Conservation (phyloP, 2,113 vertebrate genomes). For the Maccullochella peelii region DNA sequence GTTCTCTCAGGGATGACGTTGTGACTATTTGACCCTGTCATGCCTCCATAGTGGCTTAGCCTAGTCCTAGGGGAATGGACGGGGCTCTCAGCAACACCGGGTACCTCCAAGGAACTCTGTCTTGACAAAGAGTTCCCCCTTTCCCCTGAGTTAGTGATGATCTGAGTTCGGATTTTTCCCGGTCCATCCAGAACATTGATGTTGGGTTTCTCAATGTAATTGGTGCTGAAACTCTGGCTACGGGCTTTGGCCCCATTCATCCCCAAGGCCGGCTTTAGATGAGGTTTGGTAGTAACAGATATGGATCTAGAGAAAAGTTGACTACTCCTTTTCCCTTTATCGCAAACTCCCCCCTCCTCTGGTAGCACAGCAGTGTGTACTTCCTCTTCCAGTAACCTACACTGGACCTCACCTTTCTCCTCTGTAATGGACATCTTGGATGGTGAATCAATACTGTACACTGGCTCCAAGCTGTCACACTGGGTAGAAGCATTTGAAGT, state of each 20-base stretch:
- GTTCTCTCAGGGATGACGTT: constrained; percentile 84
- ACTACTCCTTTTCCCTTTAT: constrained; percentile 82
- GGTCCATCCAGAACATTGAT: constrained; percentile 79
- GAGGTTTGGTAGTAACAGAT: constrained; percentile 88
- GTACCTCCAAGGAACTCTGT: constrained; percentile 84
- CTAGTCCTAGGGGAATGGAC: constrained; percentile 65
- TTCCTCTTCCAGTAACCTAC: constrained; percentile 61
- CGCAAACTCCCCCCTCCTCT: constrained; percentile 59
- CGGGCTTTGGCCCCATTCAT: constrained; percentile 96
- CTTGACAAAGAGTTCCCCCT: constrained; percentile 90
- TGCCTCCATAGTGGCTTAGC: constrained; percentile 82
- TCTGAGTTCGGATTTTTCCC: constrained; percentile 90
- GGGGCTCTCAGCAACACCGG: constrained; percentile 70
- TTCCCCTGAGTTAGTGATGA: constrained; percentile 93
- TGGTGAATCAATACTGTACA: constrained; percentile 51
- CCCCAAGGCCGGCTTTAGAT: constrained; percentile 91
- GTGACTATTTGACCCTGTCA: constrained; percentile 76
- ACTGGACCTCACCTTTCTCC: constrained; percentile 66
- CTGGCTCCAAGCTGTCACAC: constrained; percentile 49
- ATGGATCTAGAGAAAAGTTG: constrained; percentile 87
- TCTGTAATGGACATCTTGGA: constrained; percentile 58
- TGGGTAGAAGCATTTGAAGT: constrained; percentile 69
- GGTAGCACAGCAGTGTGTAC: constrained; percentile 51
- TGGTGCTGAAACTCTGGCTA: constrained; percentile 92
- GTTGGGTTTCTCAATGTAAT: constrained; percentile 86